Evolutionary conservation across 2,888 invertebrate species (phyloP).

Genomic region (Rotaria sp.): DNA sequence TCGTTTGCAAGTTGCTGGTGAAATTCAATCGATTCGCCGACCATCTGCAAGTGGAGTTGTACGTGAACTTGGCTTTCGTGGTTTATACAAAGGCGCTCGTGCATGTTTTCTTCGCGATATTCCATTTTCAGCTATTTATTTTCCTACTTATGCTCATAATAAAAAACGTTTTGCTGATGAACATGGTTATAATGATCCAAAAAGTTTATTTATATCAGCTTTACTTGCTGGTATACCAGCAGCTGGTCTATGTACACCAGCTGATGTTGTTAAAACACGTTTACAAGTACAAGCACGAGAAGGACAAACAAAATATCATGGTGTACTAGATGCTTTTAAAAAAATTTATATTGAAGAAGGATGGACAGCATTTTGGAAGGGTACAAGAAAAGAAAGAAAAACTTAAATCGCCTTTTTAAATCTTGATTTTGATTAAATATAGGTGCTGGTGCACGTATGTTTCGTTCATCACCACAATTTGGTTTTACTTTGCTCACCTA

Average conservation of each 20-base stretch:
- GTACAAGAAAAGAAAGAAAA: conserved; percentile 59
- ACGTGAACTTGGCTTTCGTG: conserved; percentile 84
- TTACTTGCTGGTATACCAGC: conserved; percentile 66
- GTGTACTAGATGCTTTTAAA: conserved; percentile 80
- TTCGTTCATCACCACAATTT: conserved; percentile 94
- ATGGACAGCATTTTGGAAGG: conserved; percentile 93
- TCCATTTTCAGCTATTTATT: conserved; percentile 74
- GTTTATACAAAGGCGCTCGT: conserved; percentile 79
- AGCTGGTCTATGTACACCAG: conserved; percentile 91
- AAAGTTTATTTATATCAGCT: conserved; percentile 72
- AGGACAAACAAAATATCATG: conserved; percentile 90
- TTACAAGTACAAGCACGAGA: conserved; percentile 76
- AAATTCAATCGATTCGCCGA: conserved; percentile 67
- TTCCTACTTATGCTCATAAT: conserved; percentile 89
- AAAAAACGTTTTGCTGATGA: conserved; percentile 86
- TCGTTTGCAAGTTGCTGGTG: conserved; percentile 91
- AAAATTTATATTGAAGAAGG: conserved; percentile 92
- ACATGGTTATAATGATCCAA: conserved; percentile 84
- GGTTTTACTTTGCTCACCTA: conserved; percentile 94
- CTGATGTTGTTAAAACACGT: conserved; percentile 90
- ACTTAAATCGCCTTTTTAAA: neutral
- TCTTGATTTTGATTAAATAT: conserved; percentile 52
- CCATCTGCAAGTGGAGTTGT: conserved; percentile 77
- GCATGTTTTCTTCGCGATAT: conserved; percentile 91
- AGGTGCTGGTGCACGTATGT: conserved; percentile 70